Evolutionary conservation across 2,113 vertebrate species (phyloP).

Genomic region (Ictalurus furcatus): DNA sequence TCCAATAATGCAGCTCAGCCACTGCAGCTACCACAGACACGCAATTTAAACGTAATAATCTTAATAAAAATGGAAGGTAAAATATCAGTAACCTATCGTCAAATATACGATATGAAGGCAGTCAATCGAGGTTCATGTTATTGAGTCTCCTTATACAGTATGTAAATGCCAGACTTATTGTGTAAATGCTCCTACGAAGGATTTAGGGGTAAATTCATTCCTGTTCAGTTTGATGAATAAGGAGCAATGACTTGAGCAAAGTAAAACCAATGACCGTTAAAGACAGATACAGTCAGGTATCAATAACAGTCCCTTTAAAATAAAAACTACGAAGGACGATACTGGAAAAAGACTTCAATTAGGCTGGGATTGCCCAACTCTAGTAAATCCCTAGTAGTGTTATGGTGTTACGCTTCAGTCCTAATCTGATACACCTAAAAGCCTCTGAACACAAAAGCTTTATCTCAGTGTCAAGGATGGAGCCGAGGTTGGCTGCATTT

Average conservation of each 20-base stretch:
- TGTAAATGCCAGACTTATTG: neutral
- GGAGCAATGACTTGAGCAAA: neutral
- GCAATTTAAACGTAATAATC: neutral
- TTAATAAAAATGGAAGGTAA: neutral
- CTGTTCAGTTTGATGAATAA: neutral
- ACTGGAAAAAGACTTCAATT: neutral
- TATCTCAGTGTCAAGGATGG: neutral
- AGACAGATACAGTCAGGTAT: neutral
- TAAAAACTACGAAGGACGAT: neutral
- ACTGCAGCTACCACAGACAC: neutral
- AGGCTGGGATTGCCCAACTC: neutral
- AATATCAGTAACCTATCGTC: neutral
- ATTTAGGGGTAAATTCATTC: neutral
- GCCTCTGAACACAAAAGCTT: neutral
- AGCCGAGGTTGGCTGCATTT: neutral
- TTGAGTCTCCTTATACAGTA: too few relatives aligned
- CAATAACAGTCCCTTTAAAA: neutral
- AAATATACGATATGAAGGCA: neutral
- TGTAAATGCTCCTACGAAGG: neutral
- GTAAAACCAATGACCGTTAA: neutral
- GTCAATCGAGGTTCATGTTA: neutral
- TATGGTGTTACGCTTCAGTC: neutral
- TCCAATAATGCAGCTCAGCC: slow-evolving; percentile 2
- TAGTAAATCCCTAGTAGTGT: neutral
- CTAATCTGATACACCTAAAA: neutral